These are phyloP conservation scores for Neomonachus schauinslandi DNA, from an alignment of 2,113 vertebrate genomes.

Conservation along the genomic window DNA sequence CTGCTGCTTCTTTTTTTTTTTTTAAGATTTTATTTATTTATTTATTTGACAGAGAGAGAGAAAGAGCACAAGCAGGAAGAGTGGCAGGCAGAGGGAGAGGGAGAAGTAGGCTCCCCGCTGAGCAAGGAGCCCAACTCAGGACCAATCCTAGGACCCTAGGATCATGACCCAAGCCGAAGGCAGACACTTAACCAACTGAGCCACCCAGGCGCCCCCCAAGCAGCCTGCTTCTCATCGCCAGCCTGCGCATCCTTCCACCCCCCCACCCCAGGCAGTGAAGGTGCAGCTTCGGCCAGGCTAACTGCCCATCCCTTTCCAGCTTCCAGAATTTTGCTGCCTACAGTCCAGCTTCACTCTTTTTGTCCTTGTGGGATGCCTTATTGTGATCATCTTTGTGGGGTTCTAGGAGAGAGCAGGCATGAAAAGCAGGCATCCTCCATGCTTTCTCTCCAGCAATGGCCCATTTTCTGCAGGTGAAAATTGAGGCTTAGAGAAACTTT, in stretches of 20 bases:
- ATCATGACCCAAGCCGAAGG: not conserved
- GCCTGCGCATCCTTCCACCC: too few relatives aligned
- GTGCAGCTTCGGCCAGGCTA: not conserved
- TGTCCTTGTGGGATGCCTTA: not conserved
- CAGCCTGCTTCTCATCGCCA: not conserved
- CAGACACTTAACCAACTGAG: not conserved
- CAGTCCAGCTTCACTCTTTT: not conserved
- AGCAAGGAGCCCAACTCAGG: too few relatives aligned
- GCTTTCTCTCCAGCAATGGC: not conserved
- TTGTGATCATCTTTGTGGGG: not conserved
- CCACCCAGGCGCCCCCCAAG: not conserved
- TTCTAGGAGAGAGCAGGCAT: not conserved
- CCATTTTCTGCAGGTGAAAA: not conserved
- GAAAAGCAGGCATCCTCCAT: not conserved
- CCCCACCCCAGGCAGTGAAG: not conserved
- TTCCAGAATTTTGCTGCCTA: not conserved
- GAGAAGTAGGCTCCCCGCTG: too few relatives aligned
- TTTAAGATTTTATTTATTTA: too few relatives aligned
- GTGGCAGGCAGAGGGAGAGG: too few relatives aligned
- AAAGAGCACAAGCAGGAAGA: too few relatives aligned
- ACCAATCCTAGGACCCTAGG: too few relatives aligned
- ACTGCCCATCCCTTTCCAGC: not conserved
- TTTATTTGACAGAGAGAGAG: too few relatives aligned
- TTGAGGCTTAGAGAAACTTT: not conserved
- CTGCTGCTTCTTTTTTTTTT: too few relatives aligned